phyloP scores from a whole-genome alignment of 2,888 invertebrate species.

The Machimus atricapillus region DNA sequence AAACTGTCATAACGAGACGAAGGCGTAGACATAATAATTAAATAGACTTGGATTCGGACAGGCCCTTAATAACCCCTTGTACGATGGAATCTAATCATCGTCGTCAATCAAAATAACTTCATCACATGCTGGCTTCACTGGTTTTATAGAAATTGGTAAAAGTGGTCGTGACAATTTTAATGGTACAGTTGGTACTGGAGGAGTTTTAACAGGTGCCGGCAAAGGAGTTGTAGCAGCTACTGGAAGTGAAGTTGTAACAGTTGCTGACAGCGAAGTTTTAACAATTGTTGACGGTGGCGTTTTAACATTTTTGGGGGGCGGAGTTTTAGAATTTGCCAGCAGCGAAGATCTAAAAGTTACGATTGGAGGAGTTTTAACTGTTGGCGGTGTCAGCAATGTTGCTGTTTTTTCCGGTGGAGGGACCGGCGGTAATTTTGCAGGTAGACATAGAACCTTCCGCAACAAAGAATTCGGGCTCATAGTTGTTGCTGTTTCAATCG shows the following conservation, averaged over 20 bases:
- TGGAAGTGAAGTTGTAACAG: background rate
- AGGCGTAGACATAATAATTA: no score
- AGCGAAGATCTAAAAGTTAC: background rate
- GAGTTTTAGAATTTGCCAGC: background rate
- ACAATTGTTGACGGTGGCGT: background rate
- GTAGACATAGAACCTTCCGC: background rate
- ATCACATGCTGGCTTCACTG: background rate
- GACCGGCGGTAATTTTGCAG: background rate
- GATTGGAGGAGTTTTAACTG: background rate
- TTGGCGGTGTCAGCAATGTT: background rate
- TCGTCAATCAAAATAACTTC: conserved; percentile 29
- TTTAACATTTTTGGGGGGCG: background rate
- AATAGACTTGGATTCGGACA: no score
- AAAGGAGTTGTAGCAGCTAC: background rate
- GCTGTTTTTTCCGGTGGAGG: background rate
- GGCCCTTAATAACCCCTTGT: no score
- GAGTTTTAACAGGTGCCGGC: background rate
- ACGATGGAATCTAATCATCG: background rate
- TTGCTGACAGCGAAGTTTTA: background rate
- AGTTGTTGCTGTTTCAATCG: background rate
- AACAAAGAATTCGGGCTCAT: background rate
- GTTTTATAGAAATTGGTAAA: background rate
- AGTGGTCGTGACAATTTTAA: background rate
- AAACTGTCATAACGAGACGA: no score
- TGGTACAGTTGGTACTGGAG: background rate